phyloP scores from a whole-genome alignment of 2,113 vertebrate genomes.

The Campylorhamphus procurvoides region DNA sequence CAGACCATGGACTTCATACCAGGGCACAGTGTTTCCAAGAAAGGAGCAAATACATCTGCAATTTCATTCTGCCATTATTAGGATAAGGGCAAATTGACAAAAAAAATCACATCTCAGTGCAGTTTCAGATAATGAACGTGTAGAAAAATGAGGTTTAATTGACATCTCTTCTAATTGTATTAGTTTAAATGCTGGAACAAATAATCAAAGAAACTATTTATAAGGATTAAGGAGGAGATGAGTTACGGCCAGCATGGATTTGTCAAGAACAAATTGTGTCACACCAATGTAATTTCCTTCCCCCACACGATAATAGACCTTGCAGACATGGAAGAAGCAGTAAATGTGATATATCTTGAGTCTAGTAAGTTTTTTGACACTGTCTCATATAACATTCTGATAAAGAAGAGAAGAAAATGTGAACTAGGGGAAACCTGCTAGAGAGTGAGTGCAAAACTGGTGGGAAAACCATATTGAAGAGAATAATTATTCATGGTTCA shows the following conservation, averaged over 20 bases:
- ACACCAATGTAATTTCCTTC: conserved; percentile 23
- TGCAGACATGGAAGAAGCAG: background rate
- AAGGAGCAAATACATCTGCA: background rate
- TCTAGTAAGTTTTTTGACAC: background rate
- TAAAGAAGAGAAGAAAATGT: background rate
- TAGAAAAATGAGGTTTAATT: background rate
- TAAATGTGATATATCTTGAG: background rate
- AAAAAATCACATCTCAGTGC: background rate
- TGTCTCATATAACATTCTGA: background rate
- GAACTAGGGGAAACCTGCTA: background rate
- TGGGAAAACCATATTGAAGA: background rate
- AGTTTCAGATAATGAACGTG: background rate
- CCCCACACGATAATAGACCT: background rate
- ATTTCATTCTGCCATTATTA: background rate
- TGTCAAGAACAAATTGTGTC: conserved; percentile 25
- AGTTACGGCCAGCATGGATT: background rate
- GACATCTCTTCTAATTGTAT: background rate
- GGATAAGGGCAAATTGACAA: background rate
- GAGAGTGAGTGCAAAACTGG: background rate
- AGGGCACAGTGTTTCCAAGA: background rate
- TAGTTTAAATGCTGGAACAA: background rate
- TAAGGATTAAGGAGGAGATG: background rate
- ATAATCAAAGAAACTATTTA: conserved; percentile 18
- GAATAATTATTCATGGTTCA: background rate
- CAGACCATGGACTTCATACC: background rate